Evolutionary conservation across 2,888 invertebrate species (phyloP).

Genomic region (Sminthurinus aureus): DNA sequence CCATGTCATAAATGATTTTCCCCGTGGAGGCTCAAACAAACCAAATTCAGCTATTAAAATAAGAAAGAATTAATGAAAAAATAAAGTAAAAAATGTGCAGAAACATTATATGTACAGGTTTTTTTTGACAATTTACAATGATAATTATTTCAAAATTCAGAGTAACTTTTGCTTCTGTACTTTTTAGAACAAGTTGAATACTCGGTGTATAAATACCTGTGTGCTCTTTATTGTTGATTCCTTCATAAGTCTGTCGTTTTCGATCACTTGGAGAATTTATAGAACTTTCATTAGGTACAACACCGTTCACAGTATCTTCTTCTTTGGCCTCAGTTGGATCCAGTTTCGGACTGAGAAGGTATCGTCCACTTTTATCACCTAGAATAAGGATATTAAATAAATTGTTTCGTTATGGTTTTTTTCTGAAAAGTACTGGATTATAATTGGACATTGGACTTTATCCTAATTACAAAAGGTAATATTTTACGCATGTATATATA

Average conservation of each 20-base stretch:
- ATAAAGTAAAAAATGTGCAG: too few relatives aligned
- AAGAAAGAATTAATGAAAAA: too few relatives aligned
- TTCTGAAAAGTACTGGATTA: not conserved
- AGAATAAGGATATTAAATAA: conserved; percentile 5
- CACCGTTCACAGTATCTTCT: not conserved
- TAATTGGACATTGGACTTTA: not conserved
- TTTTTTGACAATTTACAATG: too few relatives aligned
- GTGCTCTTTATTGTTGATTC: too few relatives aligned
- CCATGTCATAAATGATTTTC: conserved; percentile 12
- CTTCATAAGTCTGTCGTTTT: too few relatives aligned
- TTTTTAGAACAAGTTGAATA: too few relatives aligned
- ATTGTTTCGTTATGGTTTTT: conserved; percentile 6
- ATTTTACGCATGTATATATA: not conserved
- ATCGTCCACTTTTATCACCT: conserved; percentile 29
- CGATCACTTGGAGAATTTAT: too few relatives aligned
- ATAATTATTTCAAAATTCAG: too few relatives aligned
- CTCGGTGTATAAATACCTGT: too few relatives aligned
- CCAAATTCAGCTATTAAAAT: not conserved
- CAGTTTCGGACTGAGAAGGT: not conserved
- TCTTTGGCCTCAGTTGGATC: not conserved
- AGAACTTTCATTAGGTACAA: not conserved
- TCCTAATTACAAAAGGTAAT: conserved; percentile 7
- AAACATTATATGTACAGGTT: too few relatives aligned
- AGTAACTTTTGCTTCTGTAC: too few relatives aligned
- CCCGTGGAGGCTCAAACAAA: conserved; percentile 68